Evolutionary conservation across 2,888 invertebrate genomes (phyloP).

Genomic region (Diarsia mendica): DNA sequence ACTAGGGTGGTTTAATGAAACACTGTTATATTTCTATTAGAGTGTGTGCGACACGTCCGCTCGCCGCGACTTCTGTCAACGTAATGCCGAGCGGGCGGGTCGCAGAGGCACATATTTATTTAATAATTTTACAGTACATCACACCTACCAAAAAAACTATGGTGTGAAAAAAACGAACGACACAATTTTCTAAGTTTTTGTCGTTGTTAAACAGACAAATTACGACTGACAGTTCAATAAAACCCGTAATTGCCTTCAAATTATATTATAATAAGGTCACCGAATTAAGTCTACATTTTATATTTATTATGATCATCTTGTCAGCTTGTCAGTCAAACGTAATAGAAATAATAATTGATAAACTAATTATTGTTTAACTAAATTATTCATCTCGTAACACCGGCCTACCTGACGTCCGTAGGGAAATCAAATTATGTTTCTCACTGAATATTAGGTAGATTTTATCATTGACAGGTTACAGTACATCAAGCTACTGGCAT

Average conservation of each 20-base stretch:
- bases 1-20: too few relatives aligned
- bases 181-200: not conserved
- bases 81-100: too few relatives aligned
- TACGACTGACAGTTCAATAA: not conserved
- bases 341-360: conserved; percentile 61
- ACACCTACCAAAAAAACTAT: not conserved
- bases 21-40: too few relatives aligned
- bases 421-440: conserved; percentile 68
- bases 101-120: too few relatives aligned
- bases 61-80: too few relatives aligned
- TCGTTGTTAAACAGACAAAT: not conserved
- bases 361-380: conserved; percentile 51
- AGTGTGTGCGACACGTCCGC: too few relatives aligned
- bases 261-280: conserved; percentile 21
- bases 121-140: too few relatives aligned
- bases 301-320: conserved; percentile 35
- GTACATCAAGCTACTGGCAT: too few relatives aligned
- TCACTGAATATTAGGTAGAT: conserved; percentile 68
- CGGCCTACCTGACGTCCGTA: conserved; percentile 40
- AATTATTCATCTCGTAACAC: conserved; percentile 56
- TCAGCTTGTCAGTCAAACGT: conserved; percentile 18
- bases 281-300: conserved; percentile 12
- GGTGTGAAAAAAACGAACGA: not conserved
- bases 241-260: not conserved
- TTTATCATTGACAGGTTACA: conserved; percentile 64